phyloP scores from a whole-genome alignment of 2,888 invertebrate genomes.

The Lasioglossum malachurum region DNA sequence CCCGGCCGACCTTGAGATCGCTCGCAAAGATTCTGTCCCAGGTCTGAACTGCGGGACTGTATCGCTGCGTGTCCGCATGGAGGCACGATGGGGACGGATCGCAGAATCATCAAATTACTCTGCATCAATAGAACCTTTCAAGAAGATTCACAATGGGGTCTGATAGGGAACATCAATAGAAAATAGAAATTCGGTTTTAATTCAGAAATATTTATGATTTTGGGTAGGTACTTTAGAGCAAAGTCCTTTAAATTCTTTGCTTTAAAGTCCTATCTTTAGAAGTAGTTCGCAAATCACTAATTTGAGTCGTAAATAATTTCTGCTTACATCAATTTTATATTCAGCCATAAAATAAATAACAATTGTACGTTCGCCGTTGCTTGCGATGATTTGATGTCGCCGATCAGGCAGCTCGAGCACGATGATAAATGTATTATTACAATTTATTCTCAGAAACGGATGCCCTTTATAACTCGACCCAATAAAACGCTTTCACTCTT shows the following conservation, averaged over 20 bases:
- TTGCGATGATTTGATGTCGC: neutral
- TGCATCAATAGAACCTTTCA: neutral
- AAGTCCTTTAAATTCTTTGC: too few relatives aligned
- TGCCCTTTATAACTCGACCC: neutral
- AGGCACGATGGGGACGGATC: neutral
- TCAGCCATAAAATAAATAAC: neutral
- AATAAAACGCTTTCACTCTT: slow-evolving; percentile 1
- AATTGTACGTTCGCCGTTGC: neutral
- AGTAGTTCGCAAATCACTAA: neutral
- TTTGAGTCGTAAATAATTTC: neutral
- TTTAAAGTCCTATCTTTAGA: neutral
- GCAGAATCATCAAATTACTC: neutral
- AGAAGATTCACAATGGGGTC: neutral
- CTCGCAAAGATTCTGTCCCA: slow-evolving; percentile 53
- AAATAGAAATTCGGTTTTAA: neutral
- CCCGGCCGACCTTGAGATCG: slow-evolving; percentile 67
- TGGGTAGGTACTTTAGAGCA: neutral
- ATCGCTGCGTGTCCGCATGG: neutral
- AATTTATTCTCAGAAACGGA: neutral
- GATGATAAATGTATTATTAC: neutral
- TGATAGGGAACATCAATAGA: neutral
- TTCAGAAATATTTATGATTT: neutral
- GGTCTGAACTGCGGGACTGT: neutral
- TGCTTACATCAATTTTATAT: neutral
- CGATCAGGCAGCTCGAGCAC: neutral